Evolutionary conservation across 2,113 vertebrate genomes (phyloP).

Genomic region (Hypomesus transpacificus): DNA sequence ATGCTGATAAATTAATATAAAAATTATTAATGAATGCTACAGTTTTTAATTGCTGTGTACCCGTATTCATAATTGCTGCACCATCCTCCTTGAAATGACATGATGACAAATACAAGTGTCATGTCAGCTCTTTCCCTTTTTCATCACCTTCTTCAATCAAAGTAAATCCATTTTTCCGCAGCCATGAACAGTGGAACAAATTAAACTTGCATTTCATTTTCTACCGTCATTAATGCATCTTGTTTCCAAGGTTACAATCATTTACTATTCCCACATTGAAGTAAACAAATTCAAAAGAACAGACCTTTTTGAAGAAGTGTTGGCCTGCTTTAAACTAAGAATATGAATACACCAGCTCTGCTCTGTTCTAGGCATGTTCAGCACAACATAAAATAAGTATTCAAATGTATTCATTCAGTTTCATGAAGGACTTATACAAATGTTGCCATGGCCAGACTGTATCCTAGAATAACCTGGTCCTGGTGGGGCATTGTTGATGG

Average conservation of each 20-base stretch:
- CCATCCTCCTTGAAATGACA: slow-evolving; percentile 72
- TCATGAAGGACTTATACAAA: too few relatives aligned
- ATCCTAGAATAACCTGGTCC: too few relatives aligned
- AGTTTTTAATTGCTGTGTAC: slow-evolving; percentile 74
- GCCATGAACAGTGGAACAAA: slow-evolving; percentile 65
- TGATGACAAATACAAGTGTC: slow-evolving; percentile 75
- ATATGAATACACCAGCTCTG: slow-evolving; percentile 55
- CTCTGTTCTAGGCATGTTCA: slow-evolving; percentile 50
- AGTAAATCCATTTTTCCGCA: slow-evolving; percentile 70
- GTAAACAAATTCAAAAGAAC: slow-evolving; percentile 55
- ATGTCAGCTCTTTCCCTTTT: slow-evolving; percentile 68
- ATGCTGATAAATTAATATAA: slow-evolving; percentile 72
- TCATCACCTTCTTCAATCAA: slow-evolving; percentile 71
- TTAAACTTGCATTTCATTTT: slow-evolving; percentile 72
- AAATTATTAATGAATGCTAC: slow-evolving; percentile 77
- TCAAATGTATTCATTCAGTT: too few relatives aligned
- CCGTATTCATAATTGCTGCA: slow-evolving; percentile 70
- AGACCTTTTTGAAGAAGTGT: slow-evolving; percentile 44
- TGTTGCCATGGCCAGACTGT: too few relatives aligned
- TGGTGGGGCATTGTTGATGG: not conserved
- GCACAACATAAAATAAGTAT: slow-evolving; percentile 21
- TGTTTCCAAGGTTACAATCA: slow-evolving; percentile 70
- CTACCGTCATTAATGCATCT: slow-evolving; percentile 69
- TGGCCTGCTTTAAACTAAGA: slow-evolving; percentile 37
- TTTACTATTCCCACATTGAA: slow-evolving; percentile 52